A percentile compares a stretch with the other conserved stretches of the same genome.
These are phyloP conservation scores for Sigmodon hispidus DNA, from an alignment of 2,113 vertebrate species.

Conservation along the genomic window DNA sequence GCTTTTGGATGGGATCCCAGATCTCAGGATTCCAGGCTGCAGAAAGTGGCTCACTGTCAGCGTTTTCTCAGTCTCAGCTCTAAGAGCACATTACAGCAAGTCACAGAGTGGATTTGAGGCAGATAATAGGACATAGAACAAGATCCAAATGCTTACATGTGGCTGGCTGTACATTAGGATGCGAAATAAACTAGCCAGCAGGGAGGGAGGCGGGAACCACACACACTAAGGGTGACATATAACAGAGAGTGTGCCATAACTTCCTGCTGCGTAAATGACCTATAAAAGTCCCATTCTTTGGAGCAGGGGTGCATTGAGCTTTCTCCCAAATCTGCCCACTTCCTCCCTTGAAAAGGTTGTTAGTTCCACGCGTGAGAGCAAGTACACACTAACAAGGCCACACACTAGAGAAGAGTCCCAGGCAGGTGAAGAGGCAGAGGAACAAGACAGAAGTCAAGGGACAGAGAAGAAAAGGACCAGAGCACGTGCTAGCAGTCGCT, in stretches of 20 bases:
- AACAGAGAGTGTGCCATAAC: not conserved
- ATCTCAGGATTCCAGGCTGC: not conserved
- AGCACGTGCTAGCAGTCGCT: no score
- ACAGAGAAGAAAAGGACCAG: no score
- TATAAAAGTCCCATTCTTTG: not conserved
- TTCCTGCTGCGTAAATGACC: no score
- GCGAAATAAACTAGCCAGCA: not conserved
- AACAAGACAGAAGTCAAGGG: no score
- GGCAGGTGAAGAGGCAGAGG: no score
- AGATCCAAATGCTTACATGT: not conserved
- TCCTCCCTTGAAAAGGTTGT: not conserved
- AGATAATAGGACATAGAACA: not conserved
- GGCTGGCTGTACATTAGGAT: not conserved
- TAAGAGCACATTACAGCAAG: not conserved
- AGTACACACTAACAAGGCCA: no score
- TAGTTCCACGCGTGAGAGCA: no score
- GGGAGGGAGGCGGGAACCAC: not conserved
- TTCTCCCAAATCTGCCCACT: not conserved
- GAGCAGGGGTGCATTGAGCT: not conserved
- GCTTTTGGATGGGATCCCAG: not conserved
- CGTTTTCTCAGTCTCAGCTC: not conserved
- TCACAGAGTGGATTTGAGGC: not conserved
- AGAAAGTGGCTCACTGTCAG: not conserved
- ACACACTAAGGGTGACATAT: not conserved
- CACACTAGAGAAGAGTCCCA: no score